phyloP scores from a whole-genome alignment of 2,113 vertebrate species.

The Syrrhaptes paradoxus region DNA sequence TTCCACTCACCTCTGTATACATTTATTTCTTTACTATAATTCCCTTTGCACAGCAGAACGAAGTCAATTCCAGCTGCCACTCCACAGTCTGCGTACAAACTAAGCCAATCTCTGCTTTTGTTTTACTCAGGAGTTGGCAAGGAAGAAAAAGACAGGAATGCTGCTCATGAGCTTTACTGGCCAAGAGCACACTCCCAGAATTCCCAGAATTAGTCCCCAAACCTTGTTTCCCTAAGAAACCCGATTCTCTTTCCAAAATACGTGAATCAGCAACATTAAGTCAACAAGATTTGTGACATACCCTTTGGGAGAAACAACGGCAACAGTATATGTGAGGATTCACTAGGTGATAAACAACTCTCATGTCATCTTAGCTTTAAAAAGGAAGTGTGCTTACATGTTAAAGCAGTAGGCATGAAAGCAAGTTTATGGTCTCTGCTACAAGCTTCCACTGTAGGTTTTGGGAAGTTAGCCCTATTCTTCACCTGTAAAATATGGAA shows the following conservation, averaged over 20 bases:
- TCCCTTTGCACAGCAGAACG: neutral
- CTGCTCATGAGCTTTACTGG: neutral
- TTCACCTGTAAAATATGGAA: neutral
- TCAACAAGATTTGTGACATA: neutral
- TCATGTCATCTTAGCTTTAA: neutral
- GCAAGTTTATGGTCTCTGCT: neutral
- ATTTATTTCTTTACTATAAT: neutral
- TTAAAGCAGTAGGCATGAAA: neutral
- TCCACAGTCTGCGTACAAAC: neutral
- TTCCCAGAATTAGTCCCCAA: neutral
- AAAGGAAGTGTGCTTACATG: neutral
- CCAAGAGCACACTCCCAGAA: neutral
- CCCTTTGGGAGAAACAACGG: neutral
- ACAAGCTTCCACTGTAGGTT: neutral
- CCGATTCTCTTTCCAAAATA: neutral
- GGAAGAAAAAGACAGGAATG: neutral
- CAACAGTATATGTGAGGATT: neutral
- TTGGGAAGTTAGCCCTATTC: neutral
- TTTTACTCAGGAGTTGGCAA: neutral
- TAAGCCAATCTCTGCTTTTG: neutral
- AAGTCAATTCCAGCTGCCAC: slow-evolving; percentile 23
- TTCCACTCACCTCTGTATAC: neutral
- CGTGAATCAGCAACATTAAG: neutral
- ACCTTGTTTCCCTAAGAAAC: neutral
- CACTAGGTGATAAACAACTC: neutral